Base-by-base conservation (phyloP, 2,113 vertebrate species). In the Leucopsar rothschildi region DNA sequence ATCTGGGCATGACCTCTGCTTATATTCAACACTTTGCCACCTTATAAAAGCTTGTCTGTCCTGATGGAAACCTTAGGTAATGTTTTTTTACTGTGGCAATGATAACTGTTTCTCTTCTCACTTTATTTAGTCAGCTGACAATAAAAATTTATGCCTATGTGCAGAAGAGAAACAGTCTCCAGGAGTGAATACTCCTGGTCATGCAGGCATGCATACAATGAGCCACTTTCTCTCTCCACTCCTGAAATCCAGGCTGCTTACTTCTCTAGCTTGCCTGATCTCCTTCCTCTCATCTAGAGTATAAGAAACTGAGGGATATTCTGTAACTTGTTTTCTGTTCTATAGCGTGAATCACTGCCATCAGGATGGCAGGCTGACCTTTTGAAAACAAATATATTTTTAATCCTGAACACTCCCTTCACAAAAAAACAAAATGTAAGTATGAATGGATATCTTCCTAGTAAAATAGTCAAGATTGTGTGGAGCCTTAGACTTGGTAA, bases 321-420 rank as follows among this genome's bases (percentile, higher is more conserved):
- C 61, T 84, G 22, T 93, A 45, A 76, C 24, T 79, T 92, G 31
- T 96, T 31, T 96, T 97, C 93, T 97, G 79, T 97, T 95, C 94
- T 94, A 85, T 97, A 92, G 90, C 73, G 86, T 94, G 79, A 95
- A 90, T 84, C 69, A 69, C 91, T 97, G 94, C 97, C 96, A 96
- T 95, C 91, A 95, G 95, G 95, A 96, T 98, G 96, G 95, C 86
- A 96, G 91, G 39, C 47, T 91, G 91, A 94, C 53, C 88, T 96
- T 96, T 96, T 63, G 50, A 95, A 63, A 87, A 90, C 4, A 87
- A 95, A 45, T 96, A 73, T 94, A 96, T 97, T 97, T 96, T 95
- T 88, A 45, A 76, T 49, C 91, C 93, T 93, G 29, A 93, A 92
- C 86, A 90, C 73, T 94, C 69, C 83, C 90, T 91, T 93, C 96